These are phyloP conservation scores for Diorhabda sublineata DNA, from an alignment of 1,140 invertebrate genomes.

Conservation along the genomic window DNA sequence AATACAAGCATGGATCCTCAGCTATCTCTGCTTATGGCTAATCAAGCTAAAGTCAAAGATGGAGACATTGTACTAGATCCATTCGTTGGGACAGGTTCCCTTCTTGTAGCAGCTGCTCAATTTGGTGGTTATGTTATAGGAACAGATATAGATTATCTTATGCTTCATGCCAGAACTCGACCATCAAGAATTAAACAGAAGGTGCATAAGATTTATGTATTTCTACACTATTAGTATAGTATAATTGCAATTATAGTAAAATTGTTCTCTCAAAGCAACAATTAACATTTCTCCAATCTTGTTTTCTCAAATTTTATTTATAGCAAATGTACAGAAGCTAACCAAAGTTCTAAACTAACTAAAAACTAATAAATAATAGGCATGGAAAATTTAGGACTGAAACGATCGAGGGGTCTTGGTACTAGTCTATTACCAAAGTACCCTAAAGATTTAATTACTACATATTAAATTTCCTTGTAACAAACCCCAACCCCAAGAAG, in stretches of 20 bases:
- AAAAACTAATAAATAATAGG: too few relatives aligned
- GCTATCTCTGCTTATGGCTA: slow-evolving; percentile 88
- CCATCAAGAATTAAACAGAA: slow-evolving; percentile 74
- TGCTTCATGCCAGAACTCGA: slow-evolving; percentile 82
- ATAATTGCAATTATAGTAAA: too few relatives aligned
- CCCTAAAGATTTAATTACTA: too few relatives aligned
- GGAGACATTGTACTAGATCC: slow-evolving; percentile 85
- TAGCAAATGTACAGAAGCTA: too few relatives aligned
- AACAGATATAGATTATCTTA: slow-evolving; percentile 89
- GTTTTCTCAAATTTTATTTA: neutral
- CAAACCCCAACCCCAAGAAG: too few relatives aligned
- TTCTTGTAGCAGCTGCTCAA: slow-evolving; percentile 86
- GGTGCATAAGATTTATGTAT: slow-evolving; percentile 45
- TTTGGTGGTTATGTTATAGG: slow-evolving; percentile 89
- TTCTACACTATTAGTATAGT: neutral
- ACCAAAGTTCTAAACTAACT: too few relatives aligned
- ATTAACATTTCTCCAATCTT: too few relatives aligned
- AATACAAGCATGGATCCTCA: slow-evolving; percentile 97
- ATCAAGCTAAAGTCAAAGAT: slow-evolving; percentile 73
- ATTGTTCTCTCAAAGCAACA: too few relatives aligned
- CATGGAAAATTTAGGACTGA: too few relatives aligned
- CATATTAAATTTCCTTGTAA: too few relatives aligned
- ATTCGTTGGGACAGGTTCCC: slow-evolving; percentile 91
- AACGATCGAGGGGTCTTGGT: too few relatives aligned
- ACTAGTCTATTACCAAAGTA: too few relatives aligned